Conservation (phyloP, 2,888 invertebrate genomes). For the Spodoptera picta region DNA sequence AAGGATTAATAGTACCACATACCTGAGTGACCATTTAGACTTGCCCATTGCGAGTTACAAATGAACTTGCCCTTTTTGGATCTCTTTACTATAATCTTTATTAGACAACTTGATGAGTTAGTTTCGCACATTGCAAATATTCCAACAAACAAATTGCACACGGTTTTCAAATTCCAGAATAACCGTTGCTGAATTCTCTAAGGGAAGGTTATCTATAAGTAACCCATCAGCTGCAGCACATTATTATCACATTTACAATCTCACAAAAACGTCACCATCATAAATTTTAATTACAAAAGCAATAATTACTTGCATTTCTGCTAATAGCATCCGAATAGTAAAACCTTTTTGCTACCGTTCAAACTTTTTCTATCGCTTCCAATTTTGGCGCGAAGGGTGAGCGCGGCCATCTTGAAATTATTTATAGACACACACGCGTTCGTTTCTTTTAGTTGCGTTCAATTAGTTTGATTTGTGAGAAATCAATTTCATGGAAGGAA, state of each 20-base stretch:
- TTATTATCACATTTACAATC: conserved; percentile 3
- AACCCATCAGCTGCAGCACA: conserved; percentile 17
- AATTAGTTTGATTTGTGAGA: conserved; percentile 81
- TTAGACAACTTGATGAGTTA: no score
- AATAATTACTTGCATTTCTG: conserved; percentile 63
- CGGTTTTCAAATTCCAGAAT: not conserved
- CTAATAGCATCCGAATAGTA: conserved; percentile 63
- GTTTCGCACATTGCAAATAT: not conserved
- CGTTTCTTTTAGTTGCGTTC: conserved; percentile 73
- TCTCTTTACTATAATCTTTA: no score
- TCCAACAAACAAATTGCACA: not conserved
- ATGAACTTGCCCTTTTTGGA: no score
- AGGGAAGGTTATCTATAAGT: not conserved
- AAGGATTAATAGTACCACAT: no score
- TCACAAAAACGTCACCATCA: conserved; percentile 18
- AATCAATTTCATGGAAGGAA: conserved; percentile 57
- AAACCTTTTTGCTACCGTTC: conserved; percentile 53
- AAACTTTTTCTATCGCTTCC: conserved; percentile 66
- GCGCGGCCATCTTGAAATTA: conserved; percentile 73
- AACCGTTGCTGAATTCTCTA: not conserved
- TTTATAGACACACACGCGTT: conserved; percentile 76
- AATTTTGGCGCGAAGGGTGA: conserved; percentile 68
- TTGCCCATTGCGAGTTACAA: no score
- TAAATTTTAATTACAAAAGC: conserved; percentile 27
- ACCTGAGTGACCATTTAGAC: no score